Percentiles rank a stretch among this genome's conserved stretches.
Conservation (phyloP, 2,888 invertebrate species). For the Lasioglossum figueresi region DNA sequence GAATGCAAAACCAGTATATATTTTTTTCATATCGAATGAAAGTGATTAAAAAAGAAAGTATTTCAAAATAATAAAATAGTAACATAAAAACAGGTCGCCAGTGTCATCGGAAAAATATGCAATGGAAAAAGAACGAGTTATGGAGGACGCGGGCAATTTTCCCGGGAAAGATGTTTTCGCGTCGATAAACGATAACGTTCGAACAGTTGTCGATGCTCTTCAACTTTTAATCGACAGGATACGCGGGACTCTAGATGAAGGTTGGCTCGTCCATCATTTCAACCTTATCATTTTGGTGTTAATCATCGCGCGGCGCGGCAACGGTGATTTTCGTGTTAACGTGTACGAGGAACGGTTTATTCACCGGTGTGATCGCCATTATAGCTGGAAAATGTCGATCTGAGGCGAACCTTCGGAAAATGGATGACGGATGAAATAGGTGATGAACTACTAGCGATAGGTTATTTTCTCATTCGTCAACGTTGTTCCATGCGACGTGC, state of each 20-base stretch:
- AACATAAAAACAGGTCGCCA: not conserved
- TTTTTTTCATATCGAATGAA: no score
- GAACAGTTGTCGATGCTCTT: not conserved
- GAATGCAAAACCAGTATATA: no score
- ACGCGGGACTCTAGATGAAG: no score
- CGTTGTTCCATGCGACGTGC: not conserved
- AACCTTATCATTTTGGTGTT: slow-evolving; percentile 1
- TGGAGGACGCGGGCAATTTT: not conserved
- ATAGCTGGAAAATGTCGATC: slow-evolving; percentile 2
- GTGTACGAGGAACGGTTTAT: slow-evolving; percentile 2
- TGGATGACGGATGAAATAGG: slow-evolving; percentile 6
- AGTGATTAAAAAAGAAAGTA: no score
- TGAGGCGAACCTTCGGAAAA: not conserved
- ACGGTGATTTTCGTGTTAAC: slow-evolving; percentile 12
- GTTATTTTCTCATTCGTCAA: slow-evolving; percentile 33
- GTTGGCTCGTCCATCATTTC: not conserved
- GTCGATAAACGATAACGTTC: not conserved
- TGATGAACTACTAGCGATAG: slow-evolving; percentile 21
- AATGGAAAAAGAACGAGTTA: not conserved
- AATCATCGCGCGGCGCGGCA: not conserved
- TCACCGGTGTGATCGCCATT: not conserved
- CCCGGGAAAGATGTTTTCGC: not conserved
- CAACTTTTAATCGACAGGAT: not conserved
- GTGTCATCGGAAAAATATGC: not conserved
- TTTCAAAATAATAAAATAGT: no score